Conservation (phyloP, 2,797 vertebrate species). For the Chanos chanos region DNA sequence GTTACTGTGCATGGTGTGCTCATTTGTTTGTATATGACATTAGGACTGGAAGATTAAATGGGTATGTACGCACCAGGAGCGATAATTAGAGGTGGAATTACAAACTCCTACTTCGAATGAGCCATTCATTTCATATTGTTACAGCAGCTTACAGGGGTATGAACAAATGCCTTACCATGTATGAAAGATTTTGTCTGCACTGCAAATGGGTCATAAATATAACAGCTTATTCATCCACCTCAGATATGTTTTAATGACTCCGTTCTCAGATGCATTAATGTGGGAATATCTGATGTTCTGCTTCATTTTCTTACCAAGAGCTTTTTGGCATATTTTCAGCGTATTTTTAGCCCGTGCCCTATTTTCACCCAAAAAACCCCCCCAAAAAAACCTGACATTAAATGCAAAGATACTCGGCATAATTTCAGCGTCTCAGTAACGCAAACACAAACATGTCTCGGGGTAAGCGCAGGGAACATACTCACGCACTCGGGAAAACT, state of each 20-base stretch:
- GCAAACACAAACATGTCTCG: constrained; percentile 9
- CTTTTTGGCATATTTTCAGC: constrained; percentile 10
- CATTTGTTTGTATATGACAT: no score
- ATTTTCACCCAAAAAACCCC: constrained; percentile 3
- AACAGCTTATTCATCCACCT: not conserved
- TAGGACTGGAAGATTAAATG: no score
- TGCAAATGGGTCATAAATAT: not conserved
- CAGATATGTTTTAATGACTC: constrained; percentile 18
- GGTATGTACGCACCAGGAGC: no score
- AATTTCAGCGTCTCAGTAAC: not conserved
- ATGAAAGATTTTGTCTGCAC: constrained; percentile 17
- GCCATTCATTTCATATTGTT: no score
- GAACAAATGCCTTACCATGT: no score
- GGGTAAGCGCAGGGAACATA: not conserved
- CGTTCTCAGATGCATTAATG: constrained; percentile 13
- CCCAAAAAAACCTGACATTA: not conserved
- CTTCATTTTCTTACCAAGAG: constrained; percentile 14
- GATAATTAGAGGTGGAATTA: no score
- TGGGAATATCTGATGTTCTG: constrained; percentile 5
- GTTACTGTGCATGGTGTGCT: no score
- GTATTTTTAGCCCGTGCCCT: constrained; percentile 17
- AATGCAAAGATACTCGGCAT: constrained; percentile 9
- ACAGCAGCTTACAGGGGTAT: no score
- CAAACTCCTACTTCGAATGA: no score
- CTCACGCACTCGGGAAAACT: not conserved